These are phyloP conservation scores for Colistium nudipinnis DNA, from an alignment of 2,113 vertebrate species.

Conservation along the genomic window DNA sequence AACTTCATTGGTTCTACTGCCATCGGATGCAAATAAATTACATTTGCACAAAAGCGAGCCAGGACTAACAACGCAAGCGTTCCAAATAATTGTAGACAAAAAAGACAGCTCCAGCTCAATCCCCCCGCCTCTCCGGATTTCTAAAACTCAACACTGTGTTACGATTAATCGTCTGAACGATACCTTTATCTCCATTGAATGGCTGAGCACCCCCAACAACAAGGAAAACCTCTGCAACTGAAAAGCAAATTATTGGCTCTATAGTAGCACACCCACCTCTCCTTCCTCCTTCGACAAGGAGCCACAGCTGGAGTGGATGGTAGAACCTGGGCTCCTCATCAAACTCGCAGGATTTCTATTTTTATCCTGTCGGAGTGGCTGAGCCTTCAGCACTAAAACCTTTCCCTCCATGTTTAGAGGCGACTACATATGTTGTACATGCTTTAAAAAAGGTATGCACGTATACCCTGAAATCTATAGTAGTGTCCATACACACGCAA, in stretches of 20 bases:
- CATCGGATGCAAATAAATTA: slow-evolving; percentile 45
- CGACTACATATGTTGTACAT: not conserved
- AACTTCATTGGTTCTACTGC: slow-evolving; percentile 32
- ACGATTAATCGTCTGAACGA: slow-evolving; percentile 42
- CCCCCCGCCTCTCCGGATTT: not conserved
- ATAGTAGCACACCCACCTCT: not conserved
- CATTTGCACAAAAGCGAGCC: slow-evolving; percentile 25
- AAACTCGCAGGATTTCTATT: slow-evolving; percentile 58
- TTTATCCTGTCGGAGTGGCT: slow-evolving; percentile 43
- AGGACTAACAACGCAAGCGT: not conserved
- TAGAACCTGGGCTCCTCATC: slow-evolving; percentile 53
- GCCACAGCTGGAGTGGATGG: slow-evolving; percentile 62
- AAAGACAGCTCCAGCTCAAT: not conserved
- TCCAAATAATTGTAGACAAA: slow-evolving; percentile 21
- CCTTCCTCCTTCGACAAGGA: slow-evolving; percentile 20
- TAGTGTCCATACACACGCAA: not conserved
- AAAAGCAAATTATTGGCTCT: slow-evolving; percentile 49
- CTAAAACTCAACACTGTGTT: slow-evolving; percentile 7
- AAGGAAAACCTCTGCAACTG: slow-evolving; percentile 37
- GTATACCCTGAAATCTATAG: not conserved
- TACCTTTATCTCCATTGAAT: slow-evolving; percentile 39
- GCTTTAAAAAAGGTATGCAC: not conserved
- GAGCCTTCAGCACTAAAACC: not conserved
- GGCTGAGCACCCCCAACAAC: slow-evolving; percentile 25
- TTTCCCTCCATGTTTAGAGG: not conserved